Evolutionary conservation across 2,888 invertebrate genomes (phyloP).

Genomic region (Drosophila mayaguana): DNA sequence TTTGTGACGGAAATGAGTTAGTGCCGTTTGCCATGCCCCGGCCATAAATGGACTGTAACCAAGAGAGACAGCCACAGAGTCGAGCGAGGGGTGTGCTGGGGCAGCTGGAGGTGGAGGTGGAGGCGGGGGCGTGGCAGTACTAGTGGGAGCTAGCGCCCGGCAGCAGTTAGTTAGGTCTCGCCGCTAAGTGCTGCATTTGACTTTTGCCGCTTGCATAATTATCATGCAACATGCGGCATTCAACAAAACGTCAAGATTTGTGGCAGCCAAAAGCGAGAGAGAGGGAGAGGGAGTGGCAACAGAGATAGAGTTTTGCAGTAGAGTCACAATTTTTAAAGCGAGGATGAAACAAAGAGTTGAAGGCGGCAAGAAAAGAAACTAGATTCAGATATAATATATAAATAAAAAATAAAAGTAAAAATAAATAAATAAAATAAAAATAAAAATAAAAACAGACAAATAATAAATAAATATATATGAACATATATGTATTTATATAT

Average conservation of each 20-base stretch:
- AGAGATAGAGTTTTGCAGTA: not conserved
- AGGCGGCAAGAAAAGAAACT: not conserved
- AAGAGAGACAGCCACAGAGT: not conserved
- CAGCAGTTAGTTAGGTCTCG: slow-evolving; percentile 6
- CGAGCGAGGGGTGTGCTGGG: not conserved
- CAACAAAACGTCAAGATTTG: slow-evolving; percentile 34
- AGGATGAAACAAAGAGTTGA: slow-evolving; percentile 23
- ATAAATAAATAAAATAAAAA: no score
- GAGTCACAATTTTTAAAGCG: slow-evolving; percentile 51
- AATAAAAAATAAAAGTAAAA: no score
- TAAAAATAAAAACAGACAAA: no score
- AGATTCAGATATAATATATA: not conserved
- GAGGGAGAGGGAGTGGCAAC: not conserved
- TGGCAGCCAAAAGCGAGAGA: slow-evolving; percentile 20
- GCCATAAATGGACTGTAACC: slow-evolving; percentile 41
- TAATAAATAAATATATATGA: no score
- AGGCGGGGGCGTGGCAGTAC: not conserved
- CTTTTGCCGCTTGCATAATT: slow-evolving; percentile 71
- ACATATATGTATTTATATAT: no score
- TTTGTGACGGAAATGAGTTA: slow-evolving; percentile 78
- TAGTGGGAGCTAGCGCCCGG: slow-evolving; percentile 45
- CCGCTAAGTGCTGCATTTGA: slow-evolving; percentile 45
- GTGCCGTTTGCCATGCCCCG: slow-evolving; percentile 68
- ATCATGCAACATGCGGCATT: slow-evolving; percentile 68
- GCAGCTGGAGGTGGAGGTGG: not conserved